phyloP scores from a whole-genome alignment of 2,113 vertebrate species.

The Sturnira hondurensis region DNA sequence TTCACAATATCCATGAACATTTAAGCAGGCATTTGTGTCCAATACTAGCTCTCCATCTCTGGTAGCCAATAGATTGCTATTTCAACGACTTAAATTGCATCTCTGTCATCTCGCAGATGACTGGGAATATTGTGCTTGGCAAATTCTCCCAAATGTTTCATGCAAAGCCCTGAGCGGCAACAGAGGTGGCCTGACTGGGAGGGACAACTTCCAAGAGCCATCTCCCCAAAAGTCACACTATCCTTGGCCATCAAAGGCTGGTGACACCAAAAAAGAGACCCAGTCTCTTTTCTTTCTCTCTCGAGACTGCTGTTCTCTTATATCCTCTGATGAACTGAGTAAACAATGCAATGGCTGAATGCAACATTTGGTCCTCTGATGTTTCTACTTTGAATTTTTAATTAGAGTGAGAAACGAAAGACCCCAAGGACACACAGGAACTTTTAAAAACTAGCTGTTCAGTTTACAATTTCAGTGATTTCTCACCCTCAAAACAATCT shows the following conservation, averaged over 20 bases:
- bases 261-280: background rate
- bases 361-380: background rate
- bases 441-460: background rate
- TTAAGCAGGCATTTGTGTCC: background rate
- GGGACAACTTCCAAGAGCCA: background rate
- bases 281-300: background rate
- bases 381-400: slow-evolving; percentile 14
- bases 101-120: background rate
- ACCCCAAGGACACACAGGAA: background rate
- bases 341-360: background rate
- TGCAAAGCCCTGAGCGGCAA: background rate
- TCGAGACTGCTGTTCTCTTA: background rate
- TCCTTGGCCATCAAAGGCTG: background rate
- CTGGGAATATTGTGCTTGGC: background rate
- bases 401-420: background rate
- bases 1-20: background rate
- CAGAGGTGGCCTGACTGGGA: background rate
- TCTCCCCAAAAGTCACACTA: background rate
- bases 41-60: background rate
- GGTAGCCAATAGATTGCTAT: background rate
- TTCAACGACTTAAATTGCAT: background rate
- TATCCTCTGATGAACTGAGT: background rate
- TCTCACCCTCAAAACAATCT: background rate
- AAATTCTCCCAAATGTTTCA: background rate
- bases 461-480: background rate